Conservation (phyloP, 1,140 invertebrate genomes). For the Drosophila sucinea region DNA sequence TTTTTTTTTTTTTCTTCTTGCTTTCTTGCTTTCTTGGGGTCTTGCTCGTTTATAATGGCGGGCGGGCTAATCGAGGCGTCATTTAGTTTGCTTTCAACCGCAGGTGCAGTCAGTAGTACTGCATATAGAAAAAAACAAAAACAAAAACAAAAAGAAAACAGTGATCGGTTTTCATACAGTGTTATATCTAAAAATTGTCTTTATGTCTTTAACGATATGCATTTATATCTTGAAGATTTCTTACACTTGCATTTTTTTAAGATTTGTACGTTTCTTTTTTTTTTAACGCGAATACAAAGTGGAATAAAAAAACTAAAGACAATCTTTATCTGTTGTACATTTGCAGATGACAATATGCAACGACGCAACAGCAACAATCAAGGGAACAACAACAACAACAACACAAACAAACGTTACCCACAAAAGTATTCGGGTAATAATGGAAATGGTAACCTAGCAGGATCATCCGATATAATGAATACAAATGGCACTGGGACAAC, state of each 20-base stretch:
- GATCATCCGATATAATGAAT: constrained; percentile 17
- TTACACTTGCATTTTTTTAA: constrained; percentile 42
- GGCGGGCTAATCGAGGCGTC: constrained; percentile 40
- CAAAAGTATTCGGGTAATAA: constrained; percentile 49
- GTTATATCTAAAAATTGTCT: constrained; percentile 17
- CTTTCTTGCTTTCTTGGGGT: constrained; percentile 18
- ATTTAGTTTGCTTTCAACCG: constrained; percentile 65
- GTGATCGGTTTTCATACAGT: not conserved
- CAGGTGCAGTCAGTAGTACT: constrained; percentile 65
- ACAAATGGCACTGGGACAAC: constrained; percentile 4
- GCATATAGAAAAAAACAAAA: not conserved
- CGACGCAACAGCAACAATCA: constrained; percentile 34
- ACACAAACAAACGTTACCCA: constrained; percentile 51
- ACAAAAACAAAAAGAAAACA: not conserved
- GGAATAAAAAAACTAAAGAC: no score
- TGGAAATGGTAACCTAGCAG: constrained; percentile 38
- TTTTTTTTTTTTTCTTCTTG: constrained; percentile 17
- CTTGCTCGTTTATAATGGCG: constrained; percentile 60
- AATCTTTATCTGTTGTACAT: no score
- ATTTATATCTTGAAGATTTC: constrained; percentile 54
- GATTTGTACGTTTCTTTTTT: constrained; percentile 45
- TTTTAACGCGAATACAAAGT: no score
- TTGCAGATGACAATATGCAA: constrained; percentile 69
- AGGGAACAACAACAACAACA: constrained; percentile 25
- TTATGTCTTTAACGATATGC: constrained; percentile 43